These are phyloP conservation scores for Pseudopleuronectes americanus DNA, from an alignment of 2,797 vertebrate species.

Conservation along the genomic window DNA sequence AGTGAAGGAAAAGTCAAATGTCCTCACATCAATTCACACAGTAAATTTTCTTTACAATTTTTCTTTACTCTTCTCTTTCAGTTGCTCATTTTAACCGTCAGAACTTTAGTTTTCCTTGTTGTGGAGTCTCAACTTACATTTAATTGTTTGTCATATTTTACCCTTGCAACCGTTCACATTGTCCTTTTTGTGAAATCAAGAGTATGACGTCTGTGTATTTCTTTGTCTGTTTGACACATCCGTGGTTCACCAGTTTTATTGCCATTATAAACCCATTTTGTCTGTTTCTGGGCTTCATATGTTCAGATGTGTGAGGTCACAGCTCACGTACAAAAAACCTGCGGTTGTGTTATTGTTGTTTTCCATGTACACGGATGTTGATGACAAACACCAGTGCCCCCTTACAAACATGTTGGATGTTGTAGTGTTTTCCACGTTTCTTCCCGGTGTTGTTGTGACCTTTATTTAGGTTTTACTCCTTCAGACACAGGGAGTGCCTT, in stretches of 20 bases:
- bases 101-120: neutral
- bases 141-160: too few species aligned
- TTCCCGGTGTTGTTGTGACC: neutral
- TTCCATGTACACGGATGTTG: neutral
- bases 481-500: conserved; percentile 8
- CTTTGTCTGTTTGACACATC: too few species aligned
- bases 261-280: too few species aligned
- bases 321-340: neutral
- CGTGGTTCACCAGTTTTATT: too few species aligned
- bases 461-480: neutral
- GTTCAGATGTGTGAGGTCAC: neutral
- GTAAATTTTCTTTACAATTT: neutral
- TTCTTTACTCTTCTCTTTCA: neutral
- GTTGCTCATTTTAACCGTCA: neutral
- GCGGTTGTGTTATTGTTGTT: conserved; percentile 1
- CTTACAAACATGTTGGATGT: neutral
- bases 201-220: too few species aligned
- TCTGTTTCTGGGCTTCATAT: fast-evolving
- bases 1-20: too few species aligned
- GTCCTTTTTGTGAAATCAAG: neutral
- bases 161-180: too few species aligned
- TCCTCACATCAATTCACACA: too few species aligned
- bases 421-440: conserved; percentile 1
- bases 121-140: too few species aligned
- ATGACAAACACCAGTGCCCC: neutral